phyloP scores from a whole-genome alignment of 2,797 vertebrate species.

The Denticeps clupeoides region DNA sequence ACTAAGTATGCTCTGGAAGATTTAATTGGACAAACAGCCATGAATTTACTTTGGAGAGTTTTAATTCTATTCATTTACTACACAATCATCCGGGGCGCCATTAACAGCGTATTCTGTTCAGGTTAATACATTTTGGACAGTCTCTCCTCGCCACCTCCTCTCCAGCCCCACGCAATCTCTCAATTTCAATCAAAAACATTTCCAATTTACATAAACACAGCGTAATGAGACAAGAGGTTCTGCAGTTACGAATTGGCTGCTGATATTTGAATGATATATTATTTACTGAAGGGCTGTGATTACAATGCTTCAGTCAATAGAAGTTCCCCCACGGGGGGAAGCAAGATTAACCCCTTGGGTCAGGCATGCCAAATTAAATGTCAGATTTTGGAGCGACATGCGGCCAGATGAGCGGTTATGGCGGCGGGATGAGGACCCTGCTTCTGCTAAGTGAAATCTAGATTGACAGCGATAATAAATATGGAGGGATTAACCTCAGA shows the following conservation, averaged over 20 bases:
- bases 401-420: background rate
- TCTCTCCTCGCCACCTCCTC: background rate
- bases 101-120: background rate
- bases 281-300: background rate
- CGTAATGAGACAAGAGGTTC: background rate
- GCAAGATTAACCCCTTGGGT: constrained; percentile 39
- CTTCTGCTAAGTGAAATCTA: constrained; percentile 23
- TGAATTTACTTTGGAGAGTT: too few relatives aligned
- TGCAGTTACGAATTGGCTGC: background rate
- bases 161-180: too few relatives aligned
- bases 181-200: background rate
- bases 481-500: constrained; percentile 26
- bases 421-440: background rate
- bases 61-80: too few relatives aligned
- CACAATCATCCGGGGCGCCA: too few relatives aligned
- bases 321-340: constrained; percentile 8
- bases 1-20: too few relatives aligned
- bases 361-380: constrained; percentile 36
- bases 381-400: constrained; percentile 27
- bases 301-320: background rate
- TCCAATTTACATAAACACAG: background rate
- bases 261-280: constrained; percentile 2
- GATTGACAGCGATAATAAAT: constrained; percentile 24
- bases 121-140: background rate
- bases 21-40: too few relatives aligned